Conservation (phyloP, 92 coral and sea anemone species). For the Porites rus region DNA sequence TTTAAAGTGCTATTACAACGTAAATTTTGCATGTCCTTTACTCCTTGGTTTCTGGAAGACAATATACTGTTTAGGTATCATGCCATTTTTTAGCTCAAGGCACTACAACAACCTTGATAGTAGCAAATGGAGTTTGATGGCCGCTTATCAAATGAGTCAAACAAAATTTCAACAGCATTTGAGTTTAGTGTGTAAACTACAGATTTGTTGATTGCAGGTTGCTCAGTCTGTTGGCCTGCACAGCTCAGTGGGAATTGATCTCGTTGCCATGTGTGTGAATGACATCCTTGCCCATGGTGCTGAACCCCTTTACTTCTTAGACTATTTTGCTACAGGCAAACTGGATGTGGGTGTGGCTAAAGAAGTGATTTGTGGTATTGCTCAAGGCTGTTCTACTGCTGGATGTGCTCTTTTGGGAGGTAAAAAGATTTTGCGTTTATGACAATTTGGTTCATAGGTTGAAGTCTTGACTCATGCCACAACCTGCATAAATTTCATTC, state of each 20-base stretch:
- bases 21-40: too few species aligned
- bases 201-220: slow-evolving; percentile 52
- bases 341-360: slow-evolving; percentile 87
- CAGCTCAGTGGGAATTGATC: slow-evolving; percentile 88
- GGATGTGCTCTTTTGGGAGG: slow-evolving; percentile 99
- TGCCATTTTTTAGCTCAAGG: too few species aligned
- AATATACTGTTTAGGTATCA: too few species aligned
- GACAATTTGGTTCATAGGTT: not conserved
- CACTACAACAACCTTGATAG: too few species aligned
- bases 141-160: not conserved
- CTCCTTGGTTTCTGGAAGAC: too few species aligned
- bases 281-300: slow-evolving; percentile 99
- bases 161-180: not conserved
- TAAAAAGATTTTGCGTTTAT: slow-evolving; percentile 7
- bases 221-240: slow-evolving; percentile 85
- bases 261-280: slow-evolving; percentile 98
- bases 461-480: not conserved
- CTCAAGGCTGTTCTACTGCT: slow-evolving; percentile 84
- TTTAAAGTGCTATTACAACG: too few species aligned
- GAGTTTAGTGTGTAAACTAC: not conserved
- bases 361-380: slow-evolving; percentile 86
- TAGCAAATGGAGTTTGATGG: too few species aligned
- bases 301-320: slow-evolving; percentile 93
- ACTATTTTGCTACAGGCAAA: slow-evolving; percentile 90
- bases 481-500: too few species aligned